Percentiles rank a stretch among this genome's conserved stretches.
These are phyloP conservation scores for Rhombomys opimus DNA, from an alignment of 2,113 vertebrate species.

Conservation along the genomic window DNA sequence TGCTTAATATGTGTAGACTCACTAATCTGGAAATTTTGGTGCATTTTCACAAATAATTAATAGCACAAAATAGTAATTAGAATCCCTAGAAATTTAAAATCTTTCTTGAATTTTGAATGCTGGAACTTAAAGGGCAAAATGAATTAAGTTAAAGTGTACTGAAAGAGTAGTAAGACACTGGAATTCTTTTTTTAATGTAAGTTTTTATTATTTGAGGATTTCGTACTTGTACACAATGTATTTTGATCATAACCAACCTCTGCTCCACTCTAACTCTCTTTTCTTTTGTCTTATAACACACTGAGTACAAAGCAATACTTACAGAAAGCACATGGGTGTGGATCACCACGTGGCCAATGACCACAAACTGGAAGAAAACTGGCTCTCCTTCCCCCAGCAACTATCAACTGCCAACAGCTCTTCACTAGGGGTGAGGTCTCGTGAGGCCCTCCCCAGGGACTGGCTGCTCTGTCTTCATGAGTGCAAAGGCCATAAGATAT, in stretches of 20 bases:
- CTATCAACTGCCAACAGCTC: not conserved
- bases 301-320: not conserved
- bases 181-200: not conserved
- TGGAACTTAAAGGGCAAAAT: not conserved
- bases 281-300: not conserved
- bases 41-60: not conserved
- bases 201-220: not conserved
- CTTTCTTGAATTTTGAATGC: conserved; percentile 22
- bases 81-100: not conserved
- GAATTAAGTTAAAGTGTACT: not conserved
- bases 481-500: not conserved
- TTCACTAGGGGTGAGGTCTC: not conserved
- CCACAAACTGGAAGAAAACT: not conserved
- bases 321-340: not conserved
- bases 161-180: not conserved
- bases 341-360: not conserved
- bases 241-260: not conserved
- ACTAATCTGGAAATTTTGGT: not conserved
- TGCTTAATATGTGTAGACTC: not conserved
- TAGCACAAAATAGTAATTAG: not conserved
- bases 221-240: not conserved
- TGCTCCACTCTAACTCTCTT: not conserved
- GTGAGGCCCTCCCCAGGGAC: not conserved
- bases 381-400: not conserved
- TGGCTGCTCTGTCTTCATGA: not conserved